phyloP scores from a whole-genome alignment of 2,797 vertebrate genomes.

The Rhynchotus rufescens region DNA sequence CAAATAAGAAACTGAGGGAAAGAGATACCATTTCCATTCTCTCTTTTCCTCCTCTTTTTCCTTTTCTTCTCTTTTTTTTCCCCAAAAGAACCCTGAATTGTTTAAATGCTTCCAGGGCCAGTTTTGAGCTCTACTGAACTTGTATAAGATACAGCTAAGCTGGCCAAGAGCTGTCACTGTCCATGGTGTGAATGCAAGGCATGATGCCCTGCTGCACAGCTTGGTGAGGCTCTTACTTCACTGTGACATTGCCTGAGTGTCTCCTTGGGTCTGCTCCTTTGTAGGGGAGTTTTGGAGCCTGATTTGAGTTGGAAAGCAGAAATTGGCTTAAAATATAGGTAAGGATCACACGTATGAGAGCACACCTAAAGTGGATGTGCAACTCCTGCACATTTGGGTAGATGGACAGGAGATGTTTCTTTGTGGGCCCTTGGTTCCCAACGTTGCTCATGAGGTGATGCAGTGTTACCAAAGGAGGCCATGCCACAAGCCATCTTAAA shows the following conservation, averaged over 20 bases:
- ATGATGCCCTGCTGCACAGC: accelerated
- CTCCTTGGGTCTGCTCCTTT: background rate
- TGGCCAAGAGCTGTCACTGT: background rate
- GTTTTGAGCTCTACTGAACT: background rate
- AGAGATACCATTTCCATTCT: background rate
- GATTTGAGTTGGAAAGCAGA: background rate
- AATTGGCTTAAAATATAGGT: background rate
- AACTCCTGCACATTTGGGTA: accelerated
- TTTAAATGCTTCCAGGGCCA: background rate
- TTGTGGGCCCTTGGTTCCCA: background rate
- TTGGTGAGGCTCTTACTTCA: background rate
- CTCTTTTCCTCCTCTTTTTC: accelerated
- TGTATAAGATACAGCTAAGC: background rate
- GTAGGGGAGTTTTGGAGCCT: background rate
- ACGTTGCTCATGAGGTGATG: background rate
- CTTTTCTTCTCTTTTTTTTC: accelerated
- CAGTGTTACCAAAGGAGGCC: background rate
- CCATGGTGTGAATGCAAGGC: background rate
- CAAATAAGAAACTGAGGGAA: background rate
- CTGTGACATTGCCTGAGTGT: background rate
- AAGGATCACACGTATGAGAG: background rate
- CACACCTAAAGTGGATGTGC: accelerated
- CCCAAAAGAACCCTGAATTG: accelerated
- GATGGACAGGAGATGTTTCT: background rate
- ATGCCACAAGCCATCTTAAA: background rate